Percentiles rank a stretch among this genome's conserved stretches.
These are phyloP conservation scores for Pissodes strobi DNA, from an alignment of 1,140 invertebrate species.

Conservation along the genomic window DNA sequence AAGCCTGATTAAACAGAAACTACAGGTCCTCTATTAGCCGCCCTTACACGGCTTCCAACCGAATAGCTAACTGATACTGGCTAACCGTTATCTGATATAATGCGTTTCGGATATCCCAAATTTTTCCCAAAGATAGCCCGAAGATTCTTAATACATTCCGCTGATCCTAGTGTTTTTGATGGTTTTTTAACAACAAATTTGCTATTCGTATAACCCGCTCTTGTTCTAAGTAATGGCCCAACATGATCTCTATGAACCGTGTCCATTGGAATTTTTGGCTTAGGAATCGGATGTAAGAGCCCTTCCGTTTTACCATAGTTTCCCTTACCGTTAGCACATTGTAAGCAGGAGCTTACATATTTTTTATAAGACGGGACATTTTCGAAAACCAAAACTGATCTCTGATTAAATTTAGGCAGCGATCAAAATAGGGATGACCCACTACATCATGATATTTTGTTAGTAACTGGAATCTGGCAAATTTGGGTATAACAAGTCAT, in stretches of 20 bases:
- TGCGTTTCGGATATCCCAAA: not conserved
- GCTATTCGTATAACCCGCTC: conserved; percentile 41
- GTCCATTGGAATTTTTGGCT: conserved; percentile 23
- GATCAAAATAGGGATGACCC: too few species aligned
- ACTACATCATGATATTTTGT: too few species aligned
- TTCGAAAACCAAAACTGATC: not conserved
- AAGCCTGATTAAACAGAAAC: too few species aligned
- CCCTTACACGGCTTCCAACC: too few species aligned
- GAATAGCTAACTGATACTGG: not conserved
- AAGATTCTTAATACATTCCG: not conserved
- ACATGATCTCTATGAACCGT: conserved; percentile 43
- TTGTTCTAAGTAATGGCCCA: conserved; percentile 38
- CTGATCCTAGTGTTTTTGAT: conserved; percentile 3
- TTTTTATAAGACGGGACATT: not conserved
- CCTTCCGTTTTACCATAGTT: conserved; percentile 11
- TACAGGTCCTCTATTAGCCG: too few species aligned
- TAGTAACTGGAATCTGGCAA: too few species aligned
- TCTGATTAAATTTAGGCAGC: too few species aligned
- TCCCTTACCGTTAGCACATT: conserved; percentile 8
- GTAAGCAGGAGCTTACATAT: conserved; percentile 1
- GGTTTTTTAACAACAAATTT: conserved; percentile 40
- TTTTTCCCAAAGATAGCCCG: not conserved
- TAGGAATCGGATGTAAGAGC: conserved; percentile 4
- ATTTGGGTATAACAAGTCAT: too few species aligned
- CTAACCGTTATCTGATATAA: not conserved